Conservation (phyloP, 1,140 invertebrate species). For the Proctacanthus coquilletti region DNA sequence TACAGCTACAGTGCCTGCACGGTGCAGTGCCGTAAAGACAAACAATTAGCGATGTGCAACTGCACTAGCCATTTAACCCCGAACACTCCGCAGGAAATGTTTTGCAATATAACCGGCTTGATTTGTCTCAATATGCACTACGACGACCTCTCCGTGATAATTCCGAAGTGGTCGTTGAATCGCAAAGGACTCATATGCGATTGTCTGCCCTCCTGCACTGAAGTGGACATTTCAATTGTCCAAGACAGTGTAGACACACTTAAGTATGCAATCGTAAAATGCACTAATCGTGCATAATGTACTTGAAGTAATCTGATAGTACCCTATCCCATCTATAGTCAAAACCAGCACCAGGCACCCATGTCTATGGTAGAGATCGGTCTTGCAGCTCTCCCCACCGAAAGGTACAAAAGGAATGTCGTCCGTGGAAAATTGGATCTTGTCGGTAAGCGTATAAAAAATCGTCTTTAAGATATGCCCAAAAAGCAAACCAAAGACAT, state of each 20-base stretch:
- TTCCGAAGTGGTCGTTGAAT: constrained; percentile 27
- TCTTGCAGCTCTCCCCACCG: constrained; percentile 38
- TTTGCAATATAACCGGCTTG: constrained; percentile 42
- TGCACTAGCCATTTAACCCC: constrained; percentile 52
- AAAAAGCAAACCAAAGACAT: constrained; percentile 1
- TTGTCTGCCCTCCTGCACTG: constrained; percentile 44
- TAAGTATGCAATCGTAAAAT: constrained; percentile 1
- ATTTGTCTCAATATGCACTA: constrained; percentile 43
- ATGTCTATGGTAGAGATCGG: constrained; percentile 35
- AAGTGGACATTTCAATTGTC: constrained; percentile 40
- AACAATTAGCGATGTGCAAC: constrained; percentile 42
- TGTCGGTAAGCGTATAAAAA: constrained; percentile 33
- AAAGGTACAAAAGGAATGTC: constrained; percentile 42
- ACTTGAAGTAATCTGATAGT: no score
- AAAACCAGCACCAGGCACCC: constrained; percentile 14
- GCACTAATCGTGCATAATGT: background rate
- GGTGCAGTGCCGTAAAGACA: constrained; percentile 46
- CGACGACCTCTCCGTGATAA: constrained; percentile 41
- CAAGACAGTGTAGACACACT: constrained; percentile 36
- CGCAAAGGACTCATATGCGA: constrained; percentile 39
- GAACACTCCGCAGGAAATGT: constrained; percentile 30
- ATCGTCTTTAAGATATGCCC: background rate
- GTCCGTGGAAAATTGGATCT: constrained; percentile 42
- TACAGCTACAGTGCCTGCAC: constrained; percentile 54
- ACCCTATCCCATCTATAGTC: no score